Base-by-base conservation (phyloP, 2,797 vertebrate species). In the Peromyscus melanophrys region DNA sequence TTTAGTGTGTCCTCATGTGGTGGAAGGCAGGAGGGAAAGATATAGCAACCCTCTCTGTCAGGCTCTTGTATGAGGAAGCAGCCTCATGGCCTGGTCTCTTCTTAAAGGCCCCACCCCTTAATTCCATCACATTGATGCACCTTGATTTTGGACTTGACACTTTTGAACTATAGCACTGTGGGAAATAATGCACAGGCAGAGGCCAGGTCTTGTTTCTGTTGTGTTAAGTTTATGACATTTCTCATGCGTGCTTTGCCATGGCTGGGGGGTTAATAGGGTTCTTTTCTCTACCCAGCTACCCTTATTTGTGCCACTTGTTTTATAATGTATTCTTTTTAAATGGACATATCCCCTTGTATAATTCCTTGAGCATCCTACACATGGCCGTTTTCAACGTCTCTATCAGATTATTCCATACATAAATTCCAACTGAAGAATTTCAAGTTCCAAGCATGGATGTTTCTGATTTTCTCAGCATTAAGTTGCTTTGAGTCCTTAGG, bases 261-360 rank as follows among this genome's bases (percentile, higher is more conserved):
- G 21, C 55, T 16, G 52, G 31, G 31, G 16, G 17, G 61, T 81
- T 76, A 43, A 77, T 29, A 52, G n/a, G 21, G 10, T 43, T 81
- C 11, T 65, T 75, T 73, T 21, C 34, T 52, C 29, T 86, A 11
- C 19, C 57, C 34, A 81, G 29, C 8, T 57, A 59, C 19, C 57
- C 57, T 88, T 80, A 27, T 83, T 67, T 69, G 23, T 82, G 16
- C 46, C 59, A 19, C 40, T 43, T 83, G 31, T 92, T 89, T 37
- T 16, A 23, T 59, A 59, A 57, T 16, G 37, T 88, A 37, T 59
- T 86, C 52, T 90, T 94, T 95, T 85, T 8, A 90, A 85, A 59
- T 73, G n/a, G 13, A 83, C 31, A 27, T 27, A 46, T 75, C 21
- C 34, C 3, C 46, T 85, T 31, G 13, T 71, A 57, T 34, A 90